These are phyloP conservation scores for Vanessa atalanta DNA, from an alignment of 1,140 invertebrate genomes.

Conservation along the genomic window DNA sequence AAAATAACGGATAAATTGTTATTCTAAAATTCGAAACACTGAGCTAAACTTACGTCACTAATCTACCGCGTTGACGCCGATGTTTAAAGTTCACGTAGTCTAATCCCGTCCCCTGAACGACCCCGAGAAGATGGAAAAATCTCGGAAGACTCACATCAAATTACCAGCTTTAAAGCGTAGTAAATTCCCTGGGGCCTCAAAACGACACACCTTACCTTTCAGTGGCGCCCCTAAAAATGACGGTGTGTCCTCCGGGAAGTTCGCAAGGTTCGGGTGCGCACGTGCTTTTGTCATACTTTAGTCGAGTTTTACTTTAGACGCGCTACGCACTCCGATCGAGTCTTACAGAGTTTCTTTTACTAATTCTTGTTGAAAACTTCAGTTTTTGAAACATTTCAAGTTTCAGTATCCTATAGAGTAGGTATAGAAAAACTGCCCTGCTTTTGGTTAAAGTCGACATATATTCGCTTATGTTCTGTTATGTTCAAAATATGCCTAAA, in stretches of 20 bases:
- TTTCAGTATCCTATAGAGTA: background rate
- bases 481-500: no score
- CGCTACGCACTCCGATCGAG: slow-evolving; percentile 68
- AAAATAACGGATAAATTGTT: background rate
- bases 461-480: no score
- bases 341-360: slow-evolving; percentile 57
- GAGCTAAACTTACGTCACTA: slow-evolving; percentile 73
- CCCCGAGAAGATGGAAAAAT: slow-evolving; percentile 73
- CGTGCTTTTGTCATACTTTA: slow-evolving; percentile 78
- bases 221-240: slow-evolving; percentile 69
- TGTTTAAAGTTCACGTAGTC: slow-evolving; percentile 65
- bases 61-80: slow-evolving; percentile 73
- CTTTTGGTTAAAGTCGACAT: no score
- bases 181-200: slow-evolving; percentile 60
- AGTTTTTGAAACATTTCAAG: slow-evolving; percentile 37
- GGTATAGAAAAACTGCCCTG: no score
- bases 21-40: background rate
- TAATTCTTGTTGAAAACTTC: slow-evolving; percentile 54
- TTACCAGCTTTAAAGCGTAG: slow-evolving; percentile 75
- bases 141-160: slow-evolving; percentile 76
- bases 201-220: slow-evolving; percentile 72
- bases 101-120: slow-evolving; percentile 68
- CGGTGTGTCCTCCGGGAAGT: slow-evolving; percentile 72
- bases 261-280: slow-evolving; percentile 64
- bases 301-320: slow-evolving; percentile 71